Evolutionary conservation across 2,113 vertebrate species (phyloP).

Genomic region (Microcebus ravelobensis): DNA sequence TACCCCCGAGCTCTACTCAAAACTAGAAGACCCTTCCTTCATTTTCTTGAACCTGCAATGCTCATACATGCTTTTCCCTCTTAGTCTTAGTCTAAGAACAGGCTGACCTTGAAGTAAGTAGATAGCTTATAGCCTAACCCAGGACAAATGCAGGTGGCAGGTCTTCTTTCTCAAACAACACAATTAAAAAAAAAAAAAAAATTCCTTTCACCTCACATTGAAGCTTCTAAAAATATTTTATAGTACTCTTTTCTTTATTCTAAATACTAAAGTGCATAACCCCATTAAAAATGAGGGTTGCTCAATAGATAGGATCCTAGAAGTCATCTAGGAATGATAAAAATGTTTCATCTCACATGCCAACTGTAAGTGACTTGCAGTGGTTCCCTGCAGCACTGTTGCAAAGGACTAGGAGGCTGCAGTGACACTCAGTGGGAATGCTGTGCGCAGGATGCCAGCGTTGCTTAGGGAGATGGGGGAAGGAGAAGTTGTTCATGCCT

Average conservation of each 20-base stretch:
- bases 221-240: background rate
- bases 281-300: background rate
- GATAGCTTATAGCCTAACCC: background rate
- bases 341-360: background rate
- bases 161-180: background rate
- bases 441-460: no score
- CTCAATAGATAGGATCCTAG: background rate
- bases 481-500: background rate
- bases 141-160: background rate
- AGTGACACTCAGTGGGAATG: background rate
- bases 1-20: background rate
- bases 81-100: background rate
- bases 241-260: background rate
- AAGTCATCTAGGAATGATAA: background rate
- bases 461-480: background rate
- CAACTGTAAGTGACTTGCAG: background rate
- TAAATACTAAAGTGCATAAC: background rate
- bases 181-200: background rate
- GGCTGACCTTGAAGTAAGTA: background rate
- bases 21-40: background rate
- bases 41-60: background rate
- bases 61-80: background rate
- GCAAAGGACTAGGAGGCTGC: background rate
- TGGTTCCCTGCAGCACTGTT: background rate
- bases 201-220: background rate